phyloP scores from a whole-genome alignment of 1,140 invertebrate species.

The Hypsibius dujardini region DNA sequence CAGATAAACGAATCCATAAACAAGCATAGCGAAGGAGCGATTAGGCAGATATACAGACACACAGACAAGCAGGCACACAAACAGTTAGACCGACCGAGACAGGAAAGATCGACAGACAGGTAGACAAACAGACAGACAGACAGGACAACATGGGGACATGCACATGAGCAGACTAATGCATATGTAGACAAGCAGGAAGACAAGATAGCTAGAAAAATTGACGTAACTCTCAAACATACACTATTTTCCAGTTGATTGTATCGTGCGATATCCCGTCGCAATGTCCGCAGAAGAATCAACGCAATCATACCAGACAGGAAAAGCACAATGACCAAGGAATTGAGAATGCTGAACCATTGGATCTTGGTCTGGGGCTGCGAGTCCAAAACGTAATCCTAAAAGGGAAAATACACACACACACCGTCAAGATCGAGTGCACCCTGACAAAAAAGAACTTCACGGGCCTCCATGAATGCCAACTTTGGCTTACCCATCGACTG shows the following conservation, averaged over 20 bases:
- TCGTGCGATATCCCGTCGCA: slow-evolving; percentile 94
- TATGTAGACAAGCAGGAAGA: no score
- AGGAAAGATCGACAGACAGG: no score
- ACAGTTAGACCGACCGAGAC: no score
- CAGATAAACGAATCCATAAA: no score
- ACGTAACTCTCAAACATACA: slow-evolving; percentile 28
- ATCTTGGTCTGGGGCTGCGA: slow-evolving; percentile 97
- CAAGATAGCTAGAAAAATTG: no score
- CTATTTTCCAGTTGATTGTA: slow-evolving; percentile 68
- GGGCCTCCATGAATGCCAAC: background rate
- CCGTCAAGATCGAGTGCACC: slow-evolving; percentile 14
- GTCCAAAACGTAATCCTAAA: slow-evolving; percentile 82
- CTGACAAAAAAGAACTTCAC: slow-evolving; percentile 17
- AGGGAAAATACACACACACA: slow-evolving; percentile 22
- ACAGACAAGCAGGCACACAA: slow-evolving; percentile 16
- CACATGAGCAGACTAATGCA: no score
- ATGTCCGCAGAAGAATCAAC: slow-evolving; percentile 88
- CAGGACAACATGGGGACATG: no score
- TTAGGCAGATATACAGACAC: no score
- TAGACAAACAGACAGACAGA: no score
- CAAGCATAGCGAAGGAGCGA: no score
- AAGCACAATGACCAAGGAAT: slow-evolving; percentile 44
- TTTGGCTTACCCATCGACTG: slow-evolving; percentile 14
- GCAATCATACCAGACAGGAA: slow-evolving; percentile 88
- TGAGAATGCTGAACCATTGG: slow-evolving; percentile 70